Percentiles rank a stretch among this genome's conserved stretches.
These are phyloP conservation scores for Sycophaga agraensis DNA, from an alignment of 1,140 invertebrate species.

Conservation along the genomic window DNA sequence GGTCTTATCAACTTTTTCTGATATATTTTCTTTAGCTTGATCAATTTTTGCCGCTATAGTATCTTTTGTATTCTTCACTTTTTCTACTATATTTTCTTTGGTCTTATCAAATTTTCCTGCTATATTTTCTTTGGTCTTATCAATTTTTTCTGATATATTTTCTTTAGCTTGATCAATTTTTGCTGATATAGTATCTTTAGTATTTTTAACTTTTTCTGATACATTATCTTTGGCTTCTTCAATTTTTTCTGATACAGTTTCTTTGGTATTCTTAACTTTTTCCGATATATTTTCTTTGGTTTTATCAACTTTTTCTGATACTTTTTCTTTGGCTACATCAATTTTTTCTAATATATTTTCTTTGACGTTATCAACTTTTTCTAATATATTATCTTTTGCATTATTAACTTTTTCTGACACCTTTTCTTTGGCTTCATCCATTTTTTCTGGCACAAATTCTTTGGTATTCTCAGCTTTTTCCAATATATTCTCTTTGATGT, in stretches of 20 bases:
- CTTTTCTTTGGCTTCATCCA: too few species aligned
- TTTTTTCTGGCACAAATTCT: too few species aligned
- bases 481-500: too few species aligned
- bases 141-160: neutral
- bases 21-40: too few species aligned
- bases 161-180: slow-evolving; percentile 17
- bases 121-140: too few species aligned
- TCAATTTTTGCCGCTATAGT: too few species aligned
- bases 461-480: too few species aligned
- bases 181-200: too few species aligned
- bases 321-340: too few species aligned
- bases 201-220: neutral
- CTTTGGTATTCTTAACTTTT: neutral
- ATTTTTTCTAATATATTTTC: neutral
- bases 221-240: neutral
- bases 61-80: too few species aligned
- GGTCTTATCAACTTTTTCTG: neutral
- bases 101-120: too few species aligned
- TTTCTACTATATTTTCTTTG: too few species aligned
- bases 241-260: neutral
- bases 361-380: neutral
- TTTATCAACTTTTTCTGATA: neutral
- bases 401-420: neutral
- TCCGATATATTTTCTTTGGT: neutral
- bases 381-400: neutral